Conservation (phyloP, 2,888 invertebrate species). For the Metallyticus violacea region DNA sequence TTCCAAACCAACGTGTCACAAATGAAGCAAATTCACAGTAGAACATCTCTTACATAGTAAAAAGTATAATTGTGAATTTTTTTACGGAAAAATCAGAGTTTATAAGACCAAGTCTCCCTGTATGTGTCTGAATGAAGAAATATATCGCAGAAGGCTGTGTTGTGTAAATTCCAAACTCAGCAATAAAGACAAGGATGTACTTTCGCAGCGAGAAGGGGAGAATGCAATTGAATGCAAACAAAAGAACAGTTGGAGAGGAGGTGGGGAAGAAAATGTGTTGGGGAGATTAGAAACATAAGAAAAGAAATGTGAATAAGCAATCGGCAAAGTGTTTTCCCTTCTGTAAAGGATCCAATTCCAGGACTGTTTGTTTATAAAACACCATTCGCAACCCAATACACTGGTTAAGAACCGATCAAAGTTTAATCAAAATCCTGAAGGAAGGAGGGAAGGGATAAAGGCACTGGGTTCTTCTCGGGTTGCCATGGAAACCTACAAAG, state of each 20-base stretch:
- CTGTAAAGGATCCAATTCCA: not conserved
- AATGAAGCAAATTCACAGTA: too few relatives aligned
- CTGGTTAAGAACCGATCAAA: not conserved
- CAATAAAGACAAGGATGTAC: not conserved
- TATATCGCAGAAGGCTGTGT: not conserved
- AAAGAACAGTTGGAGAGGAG: not conserved
- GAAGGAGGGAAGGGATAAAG: not conserved
- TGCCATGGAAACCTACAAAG: not conserved
- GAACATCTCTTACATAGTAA: too few relatives aligned
- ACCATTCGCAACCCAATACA: too few relatives aligned
- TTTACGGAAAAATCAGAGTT: too few relatives aligned
- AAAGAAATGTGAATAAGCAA: not conserved
- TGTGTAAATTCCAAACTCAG: not conserved
- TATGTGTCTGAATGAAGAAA: too few relatives aligned
- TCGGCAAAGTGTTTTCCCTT: too few relatives aligned
- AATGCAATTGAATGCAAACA: not conserved
- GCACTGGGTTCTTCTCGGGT: too few relatives aligned
- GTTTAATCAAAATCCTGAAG: not conserved
- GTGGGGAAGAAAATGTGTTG: not conserved
- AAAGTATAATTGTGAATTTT: too few relatives aligned
- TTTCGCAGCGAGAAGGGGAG: too few relatives aligned
- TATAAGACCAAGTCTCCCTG: too few relatives aligned
- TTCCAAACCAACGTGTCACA: too few relatives aligned
- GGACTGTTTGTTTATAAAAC: not conserved
- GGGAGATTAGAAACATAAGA: not conserved